Percentiles rank a stretch among this genome's conserved stretches.
Evolutionary conservation across 1,140 invertebrate genomes (phyloP).

Genomic region (Calycopis cecrops): DNA sequence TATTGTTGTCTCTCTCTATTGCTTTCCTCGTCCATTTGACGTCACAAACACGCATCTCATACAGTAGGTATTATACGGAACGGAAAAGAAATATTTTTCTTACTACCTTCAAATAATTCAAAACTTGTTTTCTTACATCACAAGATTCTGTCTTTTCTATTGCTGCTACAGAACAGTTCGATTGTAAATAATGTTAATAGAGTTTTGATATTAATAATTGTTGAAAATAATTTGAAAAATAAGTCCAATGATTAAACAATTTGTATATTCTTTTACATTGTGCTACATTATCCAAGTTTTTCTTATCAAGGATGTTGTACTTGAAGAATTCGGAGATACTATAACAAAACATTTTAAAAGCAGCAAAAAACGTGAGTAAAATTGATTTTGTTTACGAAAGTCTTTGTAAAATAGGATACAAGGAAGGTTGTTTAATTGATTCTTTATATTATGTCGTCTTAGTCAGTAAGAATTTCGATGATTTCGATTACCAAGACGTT

Average conservation of each 20-base stretch:
- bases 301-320: constrained; percentile 17
- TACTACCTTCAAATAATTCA: not conserved
- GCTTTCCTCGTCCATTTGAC: no score
- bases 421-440: not conserved
- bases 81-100: no score
- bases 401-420: not conserved
- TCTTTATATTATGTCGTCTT: not conserved
- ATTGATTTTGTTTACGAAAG: not conserved
- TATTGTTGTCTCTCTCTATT: no score
- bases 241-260: not conserved
- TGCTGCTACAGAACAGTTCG: not conserved
- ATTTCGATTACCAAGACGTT: no score
- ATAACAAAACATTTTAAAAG: constrained; percentile 9
- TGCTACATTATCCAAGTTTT: constrained; percentile 34
- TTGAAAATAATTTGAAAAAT: not conserved
- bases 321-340: constrained; percentile 16
- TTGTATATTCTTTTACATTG: constrained; percentile 19
- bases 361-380: constrained; percentile 4
- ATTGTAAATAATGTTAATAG: constrained; percentile 2
- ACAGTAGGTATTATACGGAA: no score
- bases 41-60: no score
- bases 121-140: no score
- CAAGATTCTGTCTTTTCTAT: not conserved
- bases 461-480: no score
- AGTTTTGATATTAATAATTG: not conserved